phyloP scores from a whole-genome alignment of 2,113 vertebrate species.

The Otus sunia region DNA sequence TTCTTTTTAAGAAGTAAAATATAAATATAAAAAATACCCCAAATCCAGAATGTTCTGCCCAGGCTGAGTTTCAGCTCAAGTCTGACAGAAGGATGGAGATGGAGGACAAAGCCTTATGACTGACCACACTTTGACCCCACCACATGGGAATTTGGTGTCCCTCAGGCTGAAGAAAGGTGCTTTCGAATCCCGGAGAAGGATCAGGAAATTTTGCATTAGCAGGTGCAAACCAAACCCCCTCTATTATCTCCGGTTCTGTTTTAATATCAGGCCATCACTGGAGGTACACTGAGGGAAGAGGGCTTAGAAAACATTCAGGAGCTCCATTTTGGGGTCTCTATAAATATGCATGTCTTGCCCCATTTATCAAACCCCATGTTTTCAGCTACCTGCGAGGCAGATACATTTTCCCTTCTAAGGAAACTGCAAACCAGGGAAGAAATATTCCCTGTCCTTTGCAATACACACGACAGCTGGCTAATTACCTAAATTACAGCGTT shows the following conservation, averaged over 20 bases:
- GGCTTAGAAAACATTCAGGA: neutral
- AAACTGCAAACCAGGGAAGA: neutral
- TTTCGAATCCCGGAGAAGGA: neutral
- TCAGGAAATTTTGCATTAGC: neutral
- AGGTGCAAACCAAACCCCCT: neutral
- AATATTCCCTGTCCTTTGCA: slow-evolving; percentile 25
- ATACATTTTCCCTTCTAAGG: neutral
- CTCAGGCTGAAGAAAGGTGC: neutral
- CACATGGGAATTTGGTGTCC: accelerated
- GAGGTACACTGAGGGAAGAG: neutral
- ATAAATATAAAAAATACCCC: neutral
- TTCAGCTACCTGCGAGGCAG: neutral
- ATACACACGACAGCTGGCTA: slow-evolving; percentile 12
- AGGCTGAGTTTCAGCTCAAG: neutral
- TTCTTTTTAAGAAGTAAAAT: neutral
- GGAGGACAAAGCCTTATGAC: neutral
- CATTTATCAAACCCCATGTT: neutral
- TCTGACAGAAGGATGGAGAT: neutral
- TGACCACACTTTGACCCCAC: neutral
- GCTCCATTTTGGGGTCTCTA: neutral
- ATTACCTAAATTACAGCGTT: slow-evolving; percentile 46
- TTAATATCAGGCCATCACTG: neutral
- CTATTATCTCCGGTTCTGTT: neutral
- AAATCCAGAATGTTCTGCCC: neutral
- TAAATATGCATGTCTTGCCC: accelerated